phyloP scores from a whole-genome alignment of 2,113 vertebrate genomes.

The Bos taurus region ARS-UCD2.0 NC_037343.1:39833501-39834000 shows the following conservation, averaged over 20 bases:
- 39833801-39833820: background rate
- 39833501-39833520: background rate
- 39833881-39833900: background rate
- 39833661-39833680: background rate
- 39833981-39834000: background rate
- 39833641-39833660: background rate
- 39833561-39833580: background rate
- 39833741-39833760: background rate
- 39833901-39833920: background rate
- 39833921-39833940: background rate
- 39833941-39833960: background rate
- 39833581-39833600: background rate
- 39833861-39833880: background rate
- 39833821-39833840: background rate
- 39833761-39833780: background rate
- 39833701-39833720: background rate
- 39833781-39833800: background rate
- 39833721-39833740: background rate
- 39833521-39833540: background rate
- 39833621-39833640: background rate
- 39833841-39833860: background rate
- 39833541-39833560: background rate
- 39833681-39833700: background rate
- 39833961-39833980: background rate
- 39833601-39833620: background rate